Conservation (phyloP, 2,113 vertebrate species). For the Pluvialis apricaria region DNA sequence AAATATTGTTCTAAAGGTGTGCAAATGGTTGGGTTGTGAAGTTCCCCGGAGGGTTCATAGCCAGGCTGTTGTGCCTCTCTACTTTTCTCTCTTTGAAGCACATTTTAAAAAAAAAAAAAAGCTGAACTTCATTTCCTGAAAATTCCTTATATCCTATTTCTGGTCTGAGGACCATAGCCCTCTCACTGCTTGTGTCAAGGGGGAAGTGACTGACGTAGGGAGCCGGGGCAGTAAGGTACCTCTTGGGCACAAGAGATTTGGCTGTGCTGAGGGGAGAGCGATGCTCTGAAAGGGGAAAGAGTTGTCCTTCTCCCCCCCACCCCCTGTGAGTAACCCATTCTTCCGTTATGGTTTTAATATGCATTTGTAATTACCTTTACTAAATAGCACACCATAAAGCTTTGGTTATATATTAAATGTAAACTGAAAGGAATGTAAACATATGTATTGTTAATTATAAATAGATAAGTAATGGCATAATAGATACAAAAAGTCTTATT, state of each 20-base stretch:
- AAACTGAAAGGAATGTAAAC: conserved; percentile 99
- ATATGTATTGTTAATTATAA: conserved; percentile 98
- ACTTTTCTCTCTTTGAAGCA: conserved; percentile 17
- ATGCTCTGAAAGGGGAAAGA: conserved; percentile 61
- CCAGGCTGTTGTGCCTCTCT: neutral
- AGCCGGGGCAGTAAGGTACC: conserved; percentile 16
- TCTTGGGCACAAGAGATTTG: conserved; percentile 23
- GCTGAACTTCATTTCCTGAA: neutral
- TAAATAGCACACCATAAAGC: conserved; percentile 88
- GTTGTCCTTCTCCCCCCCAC: conserved; percentile 31
- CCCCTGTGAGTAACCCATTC: conserved; percentile 70
- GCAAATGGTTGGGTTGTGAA: neutral
- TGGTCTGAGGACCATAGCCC: neutral
- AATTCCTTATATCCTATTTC: neutral
- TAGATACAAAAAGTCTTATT: conserved; percentile 85
- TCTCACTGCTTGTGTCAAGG: conserved; percentile 10
- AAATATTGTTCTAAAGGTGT: neutral
- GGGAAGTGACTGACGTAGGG: conserved; percentile 57
- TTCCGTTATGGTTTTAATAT: conserved; percentile 77
- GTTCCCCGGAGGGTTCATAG: neutral
- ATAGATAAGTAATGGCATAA: conserved; percentile 86
- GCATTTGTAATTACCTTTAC: conserved; percentile 89
- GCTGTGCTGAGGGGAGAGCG: conserved; percentile 66
- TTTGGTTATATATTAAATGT: conserved; percentile 95
- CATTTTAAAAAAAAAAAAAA: neutral